Evolutionary conservation across 2,888 invertebrate genomes (phyloP).

Genomic region (Megaustenia siamemsis): DNA sequence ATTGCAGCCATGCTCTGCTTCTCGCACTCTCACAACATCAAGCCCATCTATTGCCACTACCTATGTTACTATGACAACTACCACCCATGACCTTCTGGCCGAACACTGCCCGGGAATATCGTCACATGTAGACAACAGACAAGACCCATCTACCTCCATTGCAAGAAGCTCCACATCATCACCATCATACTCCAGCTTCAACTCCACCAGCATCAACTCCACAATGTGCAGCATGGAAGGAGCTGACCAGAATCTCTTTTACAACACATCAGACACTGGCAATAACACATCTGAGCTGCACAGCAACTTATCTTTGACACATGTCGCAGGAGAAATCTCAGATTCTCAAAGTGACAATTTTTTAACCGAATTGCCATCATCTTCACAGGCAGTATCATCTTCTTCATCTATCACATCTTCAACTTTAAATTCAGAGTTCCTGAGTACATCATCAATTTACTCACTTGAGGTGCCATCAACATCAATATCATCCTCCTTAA

Average conservation of each 20-base stretch:
- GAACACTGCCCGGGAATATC: conserved; percentile 75
- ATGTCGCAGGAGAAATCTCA: neutral
- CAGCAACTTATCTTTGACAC: conserved; percentile 25
- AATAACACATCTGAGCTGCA: neutral
- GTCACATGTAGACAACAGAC: conserved; percentile 68
- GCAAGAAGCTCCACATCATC: neutral
- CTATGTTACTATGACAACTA: conserved; percentile 74
- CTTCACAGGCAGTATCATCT: conserved; percentile 33
- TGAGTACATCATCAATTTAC: conserved; percentile 23
- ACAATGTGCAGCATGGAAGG: neutral
- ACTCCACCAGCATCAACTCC: neutral
- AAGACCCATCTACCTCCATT: conserved; percentile 19
- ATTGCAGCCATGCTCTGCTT: neutral
- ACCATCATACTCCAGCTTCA: neutral
- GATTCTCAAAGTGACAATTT: conserved; percentile 29
- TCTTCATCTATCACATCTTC: conserved; percentile 17
- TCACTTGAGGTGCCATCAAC: neutral
- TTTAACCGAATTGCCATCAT: conserved; percentile 16
- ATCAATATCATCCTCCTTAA: conserved; percentile 19
- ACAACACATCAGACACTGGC: neutral
- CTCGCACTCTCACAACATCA: neutral
- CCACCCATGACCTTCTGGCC: conserved; percentile 73
- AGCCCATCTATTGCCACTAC: conserved; percentile 56
- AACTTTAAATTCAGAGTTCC: neutral
- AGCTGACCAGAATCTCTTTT: neutral